Evolutionary conservation across 2,797 vertebrate genomes (phyloP).

Genomic region (Cryptoprocta ferox): DNA sequence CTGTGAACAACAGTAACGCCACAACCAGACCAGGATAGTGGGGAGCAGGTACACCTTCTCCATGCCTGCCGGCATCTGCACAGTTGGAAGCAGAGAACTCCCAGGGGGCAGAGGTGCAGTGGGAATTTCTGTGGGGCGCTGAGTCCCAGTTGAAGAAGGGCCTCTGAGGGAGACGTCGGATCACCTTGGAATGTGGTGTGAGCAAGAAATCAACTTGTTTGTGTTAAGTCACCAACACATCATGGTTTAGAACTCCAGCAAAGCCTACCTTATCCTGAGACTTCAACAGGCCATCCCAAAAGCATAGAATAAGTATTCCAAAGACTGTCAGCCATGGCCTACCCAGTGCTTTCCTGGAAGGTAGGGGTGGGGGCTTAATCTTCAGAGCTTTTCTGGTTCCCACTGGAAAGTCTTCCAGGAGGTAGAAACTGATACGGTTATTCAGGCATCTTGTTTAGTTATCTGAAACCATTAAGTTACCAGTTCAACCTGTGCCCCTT

Average conservation of each 20-base stretch:
- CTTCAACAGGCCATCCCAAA: background rate
- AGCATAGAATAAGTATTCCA: background rate
- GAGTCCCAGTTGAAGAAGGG: background rate
- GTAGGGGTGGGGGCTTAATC: background rate
- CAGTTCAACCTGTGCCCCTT: background rate
- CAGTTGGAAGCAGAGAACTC: background rate
- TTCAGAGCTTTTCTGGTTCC: background rate
- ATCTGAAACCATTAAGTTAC: background rate
- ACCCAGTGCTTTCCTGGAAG: background rate
- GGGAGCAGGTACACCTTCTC: no score
- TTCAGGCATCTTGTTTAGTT: background rate
- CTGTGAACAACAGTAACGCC: background rate
- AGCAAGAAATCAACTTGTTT: background rate
- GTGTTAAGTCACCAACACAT: background rate
- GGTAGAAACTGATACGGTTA: background rate
- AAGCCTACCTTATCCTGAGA: background rate
- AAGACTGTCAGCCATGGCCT: background rate
- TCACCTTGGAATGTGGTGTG: background rate
- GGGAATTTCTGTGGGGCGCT: background rate
- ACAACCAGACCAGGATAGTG: no score
- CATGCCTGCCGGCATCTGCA: accelerated
- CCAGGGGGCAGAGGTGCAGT: background rate
- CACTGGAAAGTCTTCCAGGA: background rate
- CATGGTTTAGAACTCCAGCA: background rate
- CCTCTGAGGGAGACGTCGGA: background rate